These are phyloP conservation scores for Anabacerthia variegaticeps DNA, from an alignment of 2,797 vertebrate genomes.

Conservation along the genomic window DNA sequence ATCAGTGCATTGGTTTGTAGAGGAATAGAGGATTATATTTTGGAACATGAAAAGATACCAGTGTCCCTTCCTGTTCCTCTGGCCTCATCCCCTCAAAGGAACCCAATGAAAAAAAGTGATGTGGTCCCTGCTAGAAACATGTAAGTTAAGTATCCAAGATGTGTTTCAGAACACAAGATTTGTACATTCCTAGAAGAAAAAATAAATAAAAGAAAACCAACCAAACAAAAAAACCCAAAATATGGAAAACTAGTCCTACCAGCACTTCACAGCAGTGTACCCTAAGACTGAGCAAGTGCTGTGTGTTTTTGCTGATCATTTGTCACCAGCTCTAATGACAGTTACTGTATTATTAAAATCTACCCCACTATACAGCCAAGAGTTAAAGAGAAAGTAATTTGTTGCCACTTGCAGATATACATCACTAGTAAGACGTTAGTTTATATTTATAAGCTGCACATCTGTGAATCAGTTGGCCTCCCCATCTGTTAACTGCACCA, in stretches of 20 bases:
- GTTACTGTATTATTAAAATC: conserved; percentile 60
- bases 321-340: conserved; percentile 21
- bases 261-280: not conserved
- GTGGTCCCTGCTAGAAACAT: conserved; percentile 21
- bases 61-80: conserved; percentile 35
- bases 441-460: conserved; percentile 83
- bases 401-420: conserved; percentile 77
- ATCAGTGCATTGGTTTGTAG: conserved; percentile 50
- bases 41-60: conserved; percentile 9
- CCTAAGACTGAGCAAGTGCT: not conserved
- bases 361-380: conserved; percentile 68
- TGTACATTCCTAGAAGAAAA: not conserved
- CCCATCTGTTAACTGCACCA: conserved; percentile 83
- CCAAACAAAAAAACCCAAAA: not conserved
- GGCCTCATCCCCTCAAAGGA: not conserved
- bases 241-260: not conserved
- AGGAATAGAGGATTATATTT: conserved; percentile 23
- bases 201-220: not conserved
- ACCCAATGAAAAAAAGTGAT: conserved; percentile 11
- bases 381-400: conserved; percentile 78
- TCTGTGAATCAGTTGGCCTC: conserved; percentile 83
- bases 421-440: conserved; percentile 79
- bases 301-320: conserved; percentile 29
- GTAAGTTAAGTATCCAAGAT: not conserved
- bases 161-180: not conserved